Evolutionary conservation across 2,797 vertebrate genomes (phyloP), one percentile per base, ranked within the genome.

Genomic region (Cottoperca gobio): DNA sequence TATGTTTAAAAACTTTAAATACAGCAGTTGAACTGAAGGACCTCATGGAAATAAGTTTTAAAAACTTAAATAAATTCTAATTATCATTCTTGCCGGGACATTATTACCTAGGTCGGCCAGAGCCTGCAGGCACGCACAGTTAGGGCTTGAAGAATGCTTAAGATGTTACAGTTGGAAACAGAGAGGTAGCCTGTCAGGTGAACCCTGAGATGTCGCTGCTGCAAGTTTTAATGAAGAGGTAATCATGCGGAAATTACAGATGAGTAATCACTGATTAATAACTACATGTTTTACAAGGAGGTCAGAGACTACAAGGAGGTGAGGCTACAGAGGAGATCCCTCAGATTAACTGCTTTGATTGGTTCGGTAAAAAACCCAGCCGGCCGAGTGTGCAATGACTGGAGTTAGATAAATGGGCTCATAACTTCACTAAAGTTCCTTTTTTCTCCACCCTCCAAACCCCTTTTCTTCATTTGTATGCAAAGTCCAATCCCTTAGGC

Each of bases 401-500:
- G 79, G 82, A 89, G 87, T 90, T 92, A 89, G 89, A 93, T 92
- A 93, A 93, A 94, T 93, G 91, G 82, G 79, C 91, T 90, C 88
- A 91, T 92, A 92, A 93, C 90, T 94, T 91, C 87, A 82, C 78
- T 89, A 90, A 93, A 94, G 91, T 94, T 93, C 84, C 77, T 60
- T 80, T 88, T 86, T 86, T 86, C 86, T 79, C 76, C 83, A 69
- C 85, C 81, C 72, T 54, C 83, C 84, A 81, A 66, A 75, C 81
- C 84, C 63, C 67, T 77, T 90, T 86, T 82, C 87, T 91, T 94
- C 89, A 94, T 95, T 94, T 93, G 92, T 92, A 94, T 94, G 93
- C 90, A 92, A 92, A 94, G 88, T 91, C 84, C 87, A 83, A 90
- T 92, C 91, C 93, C 92, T 92, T 82, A 91, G 93, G 94, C 93